These are phyloP conservation scores for Trachelus troglodyta DNA, from an alignment of 2,888 invertebrate species.

Conservation along the genomic window DNA sequence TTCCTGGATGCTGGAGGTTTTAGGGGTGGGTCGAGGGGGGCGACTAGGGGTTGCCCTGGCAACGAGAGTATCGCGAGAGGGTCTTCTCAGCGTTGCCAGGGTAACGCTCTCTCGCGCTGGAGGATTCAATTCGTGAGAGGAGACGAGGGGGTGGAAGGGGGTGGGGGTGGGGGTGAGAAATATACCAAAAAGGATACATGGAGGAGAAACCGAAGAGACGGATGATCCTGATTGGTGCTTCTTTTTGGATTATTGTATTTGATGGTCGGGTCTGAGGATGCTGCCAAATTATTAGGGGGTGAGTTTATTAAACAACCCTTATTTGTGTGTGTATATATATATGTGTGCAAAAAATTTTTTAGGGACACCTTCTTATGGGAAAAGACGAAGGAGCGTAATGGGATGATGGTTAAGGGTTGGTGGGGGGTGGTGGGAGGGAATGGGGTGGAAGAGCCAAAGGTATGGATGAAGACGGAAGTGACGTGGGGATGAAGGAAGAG, in stretches of 20 bases:
- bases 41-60: conserved; percentile 55
- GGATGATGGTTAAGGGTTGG: neutral
- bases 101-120: conserved; percentile 42
- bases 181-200: conserved; percentile 2
- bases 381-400: neutral
- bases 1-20: conserved; percentile 16
- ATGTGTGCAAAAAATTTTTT: neutral
- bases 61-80: conserved; percentile 42
- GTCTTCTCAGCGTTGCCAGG: conserved; percentile 59
- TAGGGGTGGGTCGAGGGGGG: neutral
- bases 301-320: neutral
- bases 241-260: neutral
- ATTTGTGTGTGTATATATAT: neutral
- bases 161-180: conserved; percentile 11
- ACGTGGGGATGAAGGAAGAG: conserved; percentile 30
- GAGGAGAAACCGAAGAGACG: conserved; percentile 3
- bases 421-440: neutral
- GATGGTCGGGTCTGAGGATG: neutral
- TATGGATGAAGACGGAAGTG: conserved; percentile 2
- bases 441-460: neutral
- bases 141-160: conserved; percentile 1
- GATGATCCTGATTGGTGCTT: conserved; percentile 19
- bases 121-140: conserved; percentile 5
- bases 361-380: neutral
- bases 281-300: neutral